phyloP scores from a whole-genome alignment of 2,888 invertebrate genomes.

The Melinaea marsaeus region DNA sequence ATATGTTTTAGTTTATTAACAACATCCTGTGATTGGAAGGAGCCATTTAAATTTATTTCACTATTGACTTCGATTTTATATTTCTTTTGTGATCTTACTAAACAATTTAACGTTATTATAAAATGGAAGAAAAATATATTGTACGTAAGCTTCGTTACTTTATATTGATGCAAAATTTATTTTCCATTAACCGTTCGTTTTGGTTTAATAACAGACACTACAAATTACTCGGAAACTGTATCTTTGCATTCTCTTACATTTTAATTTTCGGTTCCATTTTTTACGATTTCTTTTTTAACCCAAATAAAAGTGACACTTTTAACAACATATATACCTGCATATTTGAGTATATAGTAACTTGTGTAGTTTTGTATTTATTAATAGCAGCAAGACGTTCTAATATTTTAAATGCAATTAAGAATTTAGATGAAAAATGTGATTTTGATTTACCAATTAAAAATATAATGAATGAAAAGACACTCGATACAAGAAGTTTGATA shows the following conservation, averaged over 20 bases:
- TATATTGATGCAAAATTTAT: too few species aligned
- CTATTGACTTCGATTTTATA: too few species aligned
- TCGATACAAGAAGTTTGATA: conserved; percentile 33
- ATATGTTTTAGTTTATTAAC: too few species aligned
- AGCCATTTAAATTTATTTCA: too few species aligned
- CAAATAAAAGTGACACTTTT: background rate
- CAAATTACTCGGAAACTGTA: too few species aligned
- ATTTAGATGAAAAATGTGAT: conserved; percentile 48
- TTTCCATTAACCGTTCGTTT: too few species aligned
- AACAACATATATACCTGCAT: conserved; percentile 17
- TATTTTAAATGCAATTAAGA: conserved; percentile 12
- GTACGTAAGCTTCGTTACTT: too few species aligned
- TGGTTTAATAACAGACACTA: too few species aligned
- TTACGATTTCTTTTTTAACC: conserved; percentile 35
- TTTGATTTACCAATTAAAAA: background rate
- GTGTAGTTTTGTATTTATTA: conserved; percentile 32
- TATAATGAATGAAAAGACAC: conserved; percentile 32
- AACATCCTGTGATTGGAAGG: too few species aligned
- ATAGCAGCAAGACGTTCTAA: too few species aligned
- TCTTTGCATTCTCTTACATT: background rate
- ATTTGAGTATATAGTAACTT: conserved; percentile 36
- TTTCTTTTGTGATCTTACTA: too few species aligned
- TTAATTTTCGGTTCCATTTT: conserved; percentile 27
- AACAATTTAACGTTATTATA: background rate
- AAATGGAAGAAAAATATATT: conserved; percentile 7